These are phyloP conservation scores for Aphis craccivora DNA, from an alignment of 1,140 invertebrate genomes.

Conservation along the genomic window DNA sequence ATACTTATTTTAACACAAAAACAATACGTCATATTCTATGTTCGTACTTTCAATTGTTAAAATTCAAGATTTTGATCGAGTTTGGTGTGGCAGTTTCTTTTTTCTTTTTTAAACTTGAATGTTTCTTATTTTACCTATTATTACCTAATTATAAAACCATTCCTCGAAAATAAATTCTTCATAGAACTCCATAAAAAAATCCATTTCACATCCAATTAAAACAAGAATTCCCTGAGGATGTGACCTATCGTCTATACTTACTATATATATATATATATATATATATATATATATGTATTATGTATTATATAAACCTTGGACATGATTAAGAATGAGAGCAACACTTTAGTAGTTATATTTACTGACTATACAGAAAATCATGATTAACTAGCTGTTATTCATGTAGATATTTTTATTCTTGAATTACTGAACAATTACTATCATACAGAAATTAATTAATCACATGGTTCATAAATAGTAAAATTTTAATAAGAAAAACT, in stretches of 20 bases:
- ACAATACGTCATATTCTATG: background rate
- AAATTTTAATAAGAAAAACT: background rate
- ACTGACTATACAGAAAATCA: background rate
- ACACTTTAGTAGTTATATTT: background rate
- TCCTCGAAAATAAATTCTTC: background rate
- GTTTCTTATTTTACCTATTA: conserved; percentile 8
- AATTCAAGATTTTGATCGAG: background rate
- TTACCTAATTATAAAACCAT: conserved; percentile 18
- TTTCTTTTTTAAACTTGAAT: background rate
- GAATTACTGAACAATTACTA: background rate
- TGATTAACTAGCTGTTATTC: background rate
- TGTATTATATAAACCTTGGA: background rate
- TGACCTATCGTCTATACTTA: background rate
- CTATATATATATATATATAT: too few relatives aligned
- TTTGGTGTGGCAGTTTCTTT: background rate
- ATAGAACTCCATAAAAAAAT: background rate
- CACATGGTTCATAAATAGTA: background rate
- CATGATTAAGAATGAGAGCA: background rate
- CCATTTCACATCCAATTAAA: conserved; percentile 3
- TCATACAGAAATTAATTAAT: background rate
- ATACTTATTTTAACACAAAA: background rate
- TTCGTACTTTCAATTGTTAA: background rate
- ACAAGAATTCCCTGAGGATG: background rate
- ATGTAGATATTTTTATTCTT: background rate
- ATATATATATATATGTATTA: too few relatives aligned